A percentile compares a stretch with the other conserved stretches of the same genome.
phyloP scores from a whole-genome alignment of 2,888 invertebrate genomes.

The Drosophila sordidula region DNA sequence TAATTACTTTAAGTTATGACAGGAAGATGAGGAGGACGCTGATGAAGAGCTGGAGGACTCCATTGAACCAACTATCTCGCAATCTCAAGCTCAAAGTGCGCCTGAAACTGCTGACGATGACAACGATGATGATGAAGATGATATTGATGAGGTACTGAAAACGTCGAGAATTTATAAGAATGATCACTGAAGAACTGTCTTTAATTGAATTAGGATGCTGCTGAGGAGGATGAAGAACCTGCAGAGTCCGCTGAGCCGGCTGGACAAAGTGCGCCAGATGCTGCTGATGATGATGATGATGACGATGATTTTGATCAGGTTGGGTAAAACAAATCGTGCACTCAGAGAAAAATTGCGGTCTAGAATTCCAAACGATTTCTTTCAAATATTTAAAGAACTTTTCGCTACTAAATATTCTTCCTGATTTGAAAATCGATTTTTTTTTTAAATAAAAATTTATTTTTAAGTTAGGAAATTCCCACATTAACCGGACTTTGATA shows the following conservation, averaged over 20 bases:
- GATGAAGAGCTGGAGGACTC: slow-evolving; percentile 78
- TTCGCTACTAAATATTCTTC: too few relatives aligned
- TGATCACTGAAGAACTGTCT: too few relatives aligned
- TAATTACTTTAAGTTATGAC: slow-evolving; percentile 17
- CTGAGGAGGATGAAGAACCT: slow-evolving; percentile 31
- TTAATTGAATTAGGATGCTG: slow-evolving; percentile 9
- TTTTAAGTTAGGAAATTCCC: too few relatives aligned
- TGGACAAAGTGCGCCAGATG: slow-evolving; percentile 27
- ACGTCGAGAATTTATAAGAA: background rate
- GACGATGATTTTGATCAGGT: slow-evolving; percentile 43
- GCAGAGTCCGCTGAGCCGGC: slow-evolving; percentile 38
- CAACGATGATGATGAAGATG: slow-evolving; percentile 18
- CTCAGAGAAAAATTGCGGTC: too few relatives aligned
- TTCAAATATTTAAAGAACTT: too few relatives aligned
- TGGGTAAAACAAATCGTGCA: background rate
- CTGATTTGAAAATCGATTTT: too few relatives aligned
- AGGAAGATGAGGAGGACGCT: slow-evolving; percentile 65
- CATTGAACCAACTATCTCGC: slow-evolving; percentile 45
- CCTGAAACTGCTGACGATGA: slow-evolving; percentile 49
- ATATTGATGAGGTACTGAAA: slow-evolving; percentile 23
- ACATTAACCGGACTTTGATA: too few relatives aligned
- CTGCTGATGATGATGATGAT: slow-evolving; percentile 48
- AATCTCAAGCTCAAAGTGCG: slow-evolving; percentile 49
- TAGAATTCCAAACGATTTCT: too few relatives aligned
- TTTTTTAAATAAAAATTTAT: too few relatives aligned